Base-by-base conservation (phyloP, 2,888 invertebrate genomes). In the Odiellus spinosus region DNA sequence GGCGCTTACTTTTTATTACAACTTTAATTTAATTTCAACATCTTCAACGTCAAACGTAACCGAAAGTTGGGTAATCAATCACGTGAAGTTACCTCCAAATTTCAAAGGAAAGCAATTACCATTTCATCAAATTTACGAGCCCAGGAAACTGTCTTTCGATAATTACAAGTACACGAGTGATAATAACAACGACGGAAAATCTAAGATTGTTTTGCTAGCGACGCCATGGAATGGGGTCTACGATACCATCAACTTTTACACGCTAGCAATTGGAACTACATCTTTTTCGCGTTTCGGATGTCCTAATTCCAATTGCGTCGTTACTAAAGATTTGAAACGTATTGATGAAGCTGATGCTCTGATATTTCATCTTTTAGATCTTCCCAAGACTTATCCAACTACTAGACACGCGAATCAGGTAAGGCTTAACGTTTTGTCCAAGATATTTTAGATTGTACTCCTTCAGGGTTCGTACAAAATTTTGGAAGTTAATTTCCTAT, bases 291-390 rank as follows among this genome's bases (percentile, higher is more conserved):
- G 38, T 4, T 45, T 48, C 18, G 47, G 47, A 3, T 52, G 52
- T 18, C 52, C 52, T 3, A 48, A 48, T 35, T 14, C 46, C 1
- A 47, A 51, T 17, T 55, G 55, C 34, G 11, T 42, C 5, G 43
- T 45, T 2, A 52, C 50, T 14, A 21, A 35, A 12, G 18, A 51
- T 42, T 49, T 50, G 21, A 42, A 41, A 19, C 15, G 42, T 4
- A 10, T 55, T 11, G 8, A 19, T 4, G 40, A 41, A 42, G 50
- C 48, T n/a, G 53, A 55, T 43, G 55, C 50, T 5, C 41, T 55
- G 2, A n/a, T 55, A 10, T 55, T 53, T 36, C 55, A 53, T 42
- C 44, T 53, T 14, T 21, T 49, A 14, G 55, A 55, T 35, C 41
- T 46, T 0, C 26, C 26, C 26, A 2, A 26, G 4, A n/a, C 14